Evolutionary conservation across 2,888 invertebrate genomes (phyloP).

Genomic region (Teleiodes luculella): DNA sequence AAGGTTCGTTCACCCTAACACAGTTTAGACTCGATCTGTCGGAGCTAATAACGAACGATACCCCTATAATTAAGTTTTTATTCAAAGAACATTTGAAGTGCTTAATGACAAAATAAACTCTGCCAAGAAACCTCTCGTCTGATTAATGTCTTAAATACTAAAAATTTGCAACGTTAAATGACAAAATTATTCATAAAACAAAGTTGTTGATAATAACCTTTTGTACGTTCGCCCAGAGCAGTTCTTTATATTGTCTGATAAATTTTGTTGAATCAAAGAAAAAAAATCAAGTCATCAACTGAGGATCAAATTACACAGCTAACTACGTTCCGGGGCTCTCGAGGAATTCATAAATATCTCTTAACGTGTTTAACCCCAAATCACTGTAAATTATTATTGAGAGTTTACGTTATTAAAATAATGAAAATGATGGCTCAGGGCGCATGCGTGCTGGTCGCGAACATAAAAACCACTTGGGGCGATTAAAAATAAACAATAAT

Average conservation of each 20-base stretch:
- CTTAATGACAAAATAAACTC: background rate
- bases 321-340: conserved; percentile 54
- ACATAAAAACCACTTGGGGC: conserved; percentile 77
- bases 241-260: conserved; percentile 13
- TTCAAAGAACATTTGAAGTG: background rate
- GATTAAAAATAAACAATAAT: conserved; percentile 80
- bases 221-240: conserved; percentile 9
- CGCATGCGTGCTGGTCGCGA: conserved; percentile 75
- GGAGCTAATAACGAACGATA: too few relatives aligned
- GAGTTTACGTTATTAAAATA: conserved; percentile 79
- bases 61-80: too few relatives aligned
- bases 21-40: too few relatives aligned
- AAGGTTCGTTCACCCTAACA: too few relatives aligned
- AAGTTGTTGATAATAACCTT: conserved; percentile 9
- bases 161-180: conserved; percentile 9
- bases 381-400: conserved; percentile 79
- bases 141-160: conserved; percentile 3
- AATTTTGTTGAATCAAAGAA: conserved; percentile 39
- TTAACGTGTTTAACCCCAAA: conserved; percentile 77
- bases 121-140: background rate
- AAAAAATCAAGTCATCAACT: conserved; percentile 42
- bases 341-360: conserved; percentile 73
- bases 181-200: conserved; percentile 12
- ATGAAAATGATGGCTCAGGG: conserved; percentile 76
- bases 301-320: conserved; percentile 64